These are phyloP conservation scores for Coecobrya sp. DNA, from an alignment of 2,888 invertebrate genomes.

Conservation along the genomic window DNA sequence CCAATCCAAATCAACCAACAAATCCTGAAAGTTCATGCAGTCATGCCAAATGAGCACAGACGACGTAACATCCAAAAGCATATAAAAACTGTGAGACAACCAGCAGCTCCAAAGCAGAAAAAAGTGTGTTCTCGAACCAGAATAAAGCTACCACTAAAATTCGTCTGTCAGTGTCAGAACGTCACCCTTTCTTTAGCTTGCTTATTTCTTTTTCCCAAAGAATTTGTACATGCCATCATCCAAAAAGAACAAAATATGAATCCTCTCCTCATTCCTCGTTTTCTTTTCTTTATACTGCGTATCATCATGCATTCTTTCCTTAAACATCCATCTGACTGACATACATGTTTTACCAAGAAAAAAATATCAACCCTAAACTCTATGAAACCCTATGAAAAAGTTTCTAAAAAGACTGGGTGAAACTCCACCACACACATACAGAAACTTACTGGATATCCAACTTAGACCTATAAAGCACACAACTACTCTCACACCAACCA, in stretches of 20 bases:
- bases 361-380: slow-evolving; percentile 35
- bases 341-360: slow-evolving; percentile 33
- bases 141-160: background rate
- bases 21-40: background rate
- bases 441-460: slow-evolving; percentile 5
- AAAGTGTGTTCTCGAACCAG: background rate
- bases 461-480: background rate
- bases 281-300: background rate
- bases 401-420: slow-evolving; percentile 37
- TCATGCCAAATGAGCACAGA: background rate
- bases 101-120: background rate
- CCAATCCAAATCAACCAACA: background rate
- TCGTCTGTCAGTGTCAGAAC: slow-evolving; percentile 23
- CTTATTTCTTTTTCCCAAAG: background rate
- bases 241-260: background rate
- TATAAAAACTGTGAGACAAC: background rate
- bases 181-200: slow-evolving; percentile 18
- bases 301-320: background rate
- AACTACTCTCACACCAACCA: slow-evolving; percentile 41
- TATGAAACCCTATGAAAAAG: slow-evolving; percentile 10
- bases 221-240: slow-evolving; percentile 18
- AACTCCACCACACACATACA: background rate
- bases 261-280: background rate
- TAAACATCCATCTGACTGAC: slow-evolving; percentile 22
- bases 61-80: too few relatives aligned